Evolutionary conservation across 2,888 invertebrate species (phyloP), one percentile per base, ranked within the genome.

Genomic region (Campaea margaritaria): DNA sequence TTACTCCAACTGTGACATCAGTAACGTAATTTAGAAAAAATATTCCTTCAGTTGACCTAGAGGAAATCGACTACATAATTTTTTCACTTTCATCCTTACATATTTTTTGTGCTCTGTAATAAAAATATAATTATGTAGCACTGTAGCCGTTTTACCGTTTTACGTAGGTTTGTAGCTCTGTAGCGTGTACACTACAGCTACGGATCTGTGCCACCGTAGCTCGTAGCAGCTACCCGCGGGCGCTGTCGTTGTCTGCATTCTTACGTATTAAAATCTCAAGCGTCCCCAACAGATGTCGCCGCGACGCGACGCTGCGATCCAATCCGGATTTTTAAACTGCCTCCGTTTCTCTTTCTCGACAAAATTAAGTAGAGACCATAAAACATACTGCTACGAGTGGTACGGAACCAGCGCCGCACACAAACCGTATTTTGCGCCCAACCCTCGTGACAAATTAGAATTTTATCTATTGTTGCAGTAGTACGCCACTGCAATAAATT

Each of bases 181-280:
- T 47, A 47, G 42, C 2, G 1, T 8, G 34, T 43, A 43, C n/a
- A n/a, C n/a, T n/a, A n/a, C 13, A 39, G 21, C 43, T 43, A 12
- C 21, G 8, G 34, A 27, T 31, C 36, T 51, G 10, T 44, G 12
- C 34, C 21, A 41, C 16, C 48, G 44, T 28, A 34, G 46, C 43
- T 49, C 49, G 62, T 38, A 34, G 42, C 48, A 16, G 21, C 16
- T 57, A 48, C 39, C 70, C 59, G 53, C 54, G 47, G 58, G 72
- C 67, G 46, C 45, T 69, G 62, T 53, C 60, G 65, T 39, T 47
- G 43, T 45, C 74, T 74, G 76, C 74, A 77, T 76, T 74, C 73
- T 76, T 73, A 70, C 70, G 82, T 81, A 86, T 81, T 85, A 83
- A 83, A 85, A 83, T 82, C 74, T 77, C 75, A 74, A 54, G 70